These are phyloP conservation scores for Drosophila sechellia DNA, from an alignment of 1,140 invertebrate genomes.

Conservation along the genomic window DNA sequence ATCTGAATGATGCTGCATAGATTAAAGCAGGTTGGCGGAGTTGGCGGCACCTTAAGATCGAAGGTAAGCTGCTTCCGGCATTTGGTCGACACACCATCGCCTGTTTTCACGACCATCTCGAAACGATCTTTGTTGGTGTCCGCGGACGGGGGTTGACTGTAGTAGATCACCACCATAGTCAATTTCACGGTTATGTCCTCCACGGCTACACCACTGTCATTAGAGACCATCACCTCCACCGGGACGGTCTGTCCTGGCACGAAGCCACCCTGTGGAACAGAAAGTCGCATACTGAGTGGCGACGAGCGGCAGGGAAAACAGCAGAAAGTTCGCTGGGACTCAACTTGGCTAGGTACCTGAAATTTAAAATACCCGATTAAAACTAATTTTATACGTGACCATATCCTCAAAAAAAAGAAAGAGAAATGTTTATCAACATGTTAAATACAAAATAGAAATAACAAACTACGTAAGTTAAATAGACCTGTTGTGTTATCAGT, in stretches of 20 bases:
- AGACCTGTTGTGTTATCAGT: too few species aligned
- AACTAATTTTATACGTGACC: too few species aligned
- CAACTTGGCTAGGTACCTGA: conserved; percentile 64
- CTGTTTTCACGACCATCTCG: conserved; percentile 85
- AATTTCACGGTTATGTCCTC: conserved; percentile 85
- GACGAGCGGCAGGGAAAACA: conserved; percentile 70
- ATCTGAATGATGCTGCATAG: conserved; percentile 90
- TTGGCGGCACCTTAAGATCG: conserved; percentile 87
- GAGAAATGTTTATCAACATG: background rate
- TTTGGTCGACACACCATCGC: conserved; percentile 84
- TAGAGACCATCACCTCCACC: conserved; percentile 55
- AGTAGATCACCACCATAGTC: conserved; percentile 83
- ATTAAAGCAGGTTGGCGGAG: conserved; percentile 89
- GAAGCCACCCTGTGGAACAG: conserved; percentile 70
- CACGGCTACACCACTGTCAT: conserved; percentile 85
- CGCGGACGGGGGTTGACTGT: conserved; percentile 85
- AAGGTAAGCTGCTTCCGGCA: conserved; percentile 58
- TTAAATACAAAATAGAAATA: too few species aligned
- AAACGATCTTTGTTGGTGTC: conserved; percentile 86
- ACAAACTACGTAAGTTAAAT: too few species aligned
- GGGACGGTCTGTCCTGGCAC: conserved; percentile 75
- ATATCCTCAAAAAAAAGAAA: too few species aligned
- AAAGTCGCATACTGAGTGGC: conserved; percentile 60
- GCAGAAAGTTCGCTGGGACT: conserved; percentile 62
- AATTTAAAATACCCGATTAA: background rate